phyloP scores from a whole-genome alignment of 2,888 invertebrate genomes.

The Mystacides longicornis region DNA sequence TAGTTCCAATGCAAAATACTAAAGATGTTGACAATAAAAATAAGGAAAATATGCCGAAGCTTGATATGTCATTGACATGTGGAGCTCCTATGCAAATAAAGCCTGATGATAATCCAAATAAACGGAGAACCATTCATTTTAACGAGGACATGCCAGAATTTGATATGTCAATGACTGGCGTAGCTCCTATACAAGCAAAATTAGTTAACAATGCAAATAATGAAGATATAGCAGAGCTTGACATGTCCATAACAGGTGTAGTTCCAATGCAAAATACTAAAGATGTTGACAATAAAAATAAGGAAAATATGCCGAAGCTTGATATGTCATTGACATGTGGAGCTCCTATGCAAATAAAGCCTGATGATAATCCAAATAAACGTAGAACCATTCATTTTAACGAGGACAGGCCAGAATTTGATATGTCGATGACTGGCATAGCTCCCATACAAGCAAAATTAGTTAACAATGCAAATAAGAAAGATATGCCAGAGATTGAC shows the following conservation, averaged over 20 bases:
- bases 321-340: background rate
- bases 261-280: background rate
- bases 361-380: background rate
- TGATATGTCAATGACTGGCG: constrained; percentile 12
- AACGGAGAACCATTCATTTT: constrained; percentile 6
- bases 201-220: too few species aligned
- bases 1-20: background rate
- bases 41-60: background rate
- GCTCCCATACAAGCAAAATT: background rate
- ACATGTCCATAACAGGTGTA: too few species aligned
- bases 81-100: background rate
- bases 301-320: background rate
- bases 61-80: constrained; percentile 13
- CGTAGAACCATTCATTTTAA: constrained; percentile 1
- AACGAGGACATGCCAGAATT: constrained; percentile 6
- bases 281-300: background rate
- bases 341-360: background rate
- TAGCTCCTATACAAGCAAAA: too few species aligned
- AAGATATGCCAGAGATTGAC: constrained; percentile 1
- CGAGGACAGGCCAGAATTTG: background rate
- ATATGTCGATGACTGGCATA: background rate
- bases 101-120: background rate
- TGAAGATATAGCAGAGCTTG: too few species aligned
- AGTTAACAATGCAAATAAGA: background rate
- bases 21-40: background rate